These are phyloP conservation scores for Laspeyria flexula DNA, from an alignment of 2,888 invertebrate genomes.

Conservation along the genomic window DNA sequence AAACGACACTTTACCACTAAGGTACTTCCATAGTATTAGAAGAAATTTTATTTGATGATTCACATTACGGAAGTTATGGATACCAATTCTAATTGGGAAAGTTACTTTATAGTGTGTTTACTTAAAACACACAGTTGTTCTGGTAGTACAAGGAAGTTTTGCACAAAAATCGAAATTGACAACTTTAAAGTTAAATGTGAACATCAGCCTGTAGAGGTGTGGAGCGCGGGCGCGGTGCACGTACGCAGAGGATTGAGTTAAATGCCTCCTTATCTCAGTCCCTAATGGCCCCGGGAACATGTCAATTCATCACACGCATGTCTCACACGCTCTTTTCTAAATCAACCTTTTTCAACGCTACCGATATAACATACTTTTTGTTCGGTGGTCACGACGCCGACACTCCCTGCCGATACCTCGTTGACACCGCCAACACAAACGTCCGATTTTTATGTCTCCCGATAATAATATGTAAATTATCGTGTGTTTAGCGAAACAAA, in stretches of 20 bases:
- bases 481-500: slow-evolving; percentile 59
- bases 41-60: no score
- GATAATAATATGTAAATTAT: slow-evolving; percentile 61
- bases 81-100: no score
- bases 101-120: no score
- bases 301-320: slow-evolving; percentile 82
- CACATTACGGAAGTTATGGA: no score
- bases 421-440: slow-evolving; percentile 48
- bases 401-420: slow-evolving; percentile 34
- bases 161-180: no score
- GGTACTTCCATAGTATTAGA: no score
- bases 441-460: slow-evolving; percentile 55
- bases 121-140: no score
- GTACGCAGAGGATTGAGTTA: slow-evolving; percentile 76
- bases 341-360: slow-evolving; percentile 52
- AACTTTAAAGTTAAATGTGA: background rate
- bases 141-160: no score
- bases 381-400: slow-evolving; percentile 44
- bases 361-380: slow-evolving; percentile 24
- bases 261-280: slow-evolving; percentile 78
- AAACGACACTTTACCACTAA: no score
- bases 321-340: slow-evolving; percentile 64
- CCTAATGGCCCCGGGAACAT: slow-evolving; percentile 81
- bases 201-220: slow-evolving; percentile 29
- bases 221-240: slow-evolving; percentile 37